Base-by-base conservation (phyloP, 1,140 invertebrate genomes). In the Brachionus asplanchnoidis region DNA sequence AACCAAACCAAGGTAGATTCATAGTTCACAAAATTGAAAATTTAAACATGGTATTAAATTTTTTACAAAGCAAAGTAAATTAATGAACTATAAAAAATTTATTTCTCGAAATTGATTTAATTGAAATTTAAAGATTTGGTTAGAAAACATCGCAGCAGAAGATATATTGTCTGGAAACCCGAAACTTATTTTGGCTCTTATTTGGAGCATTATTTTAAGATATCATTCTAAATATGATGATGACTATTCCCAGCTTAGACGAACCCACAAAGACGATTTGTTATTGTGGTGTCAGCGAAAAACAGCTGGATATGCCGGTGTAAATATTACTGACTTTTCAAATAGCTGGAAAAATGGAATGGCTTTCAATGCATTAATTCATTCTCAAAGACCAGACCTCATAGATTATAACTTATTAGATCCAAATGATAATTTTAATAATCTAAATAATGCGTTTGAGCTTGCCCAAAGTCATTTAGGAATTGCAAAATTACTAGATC, bases 21-120 rank as follows among this genome's bases (percentile, higher is more conserved):
- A 91, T 97, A 87, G 97, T 99, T 28, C 97, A 99, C 91, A 98
- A 98, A 92, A 95, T 99, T 53, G 97, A 99, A 91, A 99, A 99
- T 91, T 95, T 99, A 86, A 99, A 99, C 91, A 98, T 97, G 91
- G 96, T 95, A 88, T 91, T 99, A 86, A 95, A 95, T 86, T 99
- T 99, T 91, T 92, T 99, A 68, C 96, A 97, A 89, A 97, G 96
- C 68, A 97, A 98, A 94, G 96, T 97, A 32, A 36, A 36, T 44
- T 11, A 36, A 73, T 73, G n/a, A 7, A 73, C n/a, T 77, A 46
- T 46, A 65, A 65, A 17, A n/a, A n/a, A 46, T 28, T 20, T 14
- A 12, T 42, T 42, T 86, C 11, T 44, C 17, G 50, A 11, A 36
- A 28, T 17, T 44, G 97, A 46, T 75, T 46, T 12, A 44, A 20